A percentile compares a stretch with the other conserved stretches of the same genome.
Evolutionary conservation across 2,113 vertebrate genomes (phyloP).

Genomic region (Crotalus viridis): DNA sequence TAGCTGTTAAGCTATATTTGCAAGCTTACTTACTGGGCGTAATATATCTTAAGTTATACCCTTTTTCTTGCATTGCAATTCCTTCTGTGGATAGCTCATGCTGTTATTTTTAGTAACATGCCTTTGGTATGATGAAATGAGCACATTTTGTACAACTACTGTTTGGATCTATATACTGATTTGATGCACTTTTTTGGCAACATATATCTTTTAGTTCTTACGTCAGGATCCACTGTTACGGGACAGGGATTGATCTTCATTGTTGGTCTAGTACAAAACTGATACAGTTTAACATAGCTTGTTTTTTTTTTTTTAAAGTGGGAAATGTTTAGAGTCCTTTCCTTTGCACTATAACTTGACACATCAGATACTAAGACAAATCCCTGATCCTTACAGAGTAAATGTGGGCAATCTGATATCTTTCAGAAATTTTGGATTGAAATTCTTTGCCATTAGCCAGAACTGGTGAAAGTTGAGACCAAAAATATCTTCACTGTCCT

Average conservation of each 20-base stretch:
- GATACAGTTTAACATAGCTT: background rate
- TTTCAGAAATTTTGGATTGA: background rate
- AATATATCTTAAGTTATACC: background rate
- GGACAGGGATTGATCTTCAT: background rate
- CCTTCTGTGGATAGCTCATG: background rate
- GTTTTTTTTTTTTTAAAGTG: background rate
- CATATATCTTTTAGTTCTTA: background rate
- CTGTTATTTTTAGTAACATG: background rate
- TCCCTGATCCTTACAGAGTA: background rate
- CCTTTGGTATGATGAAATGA: background rate
- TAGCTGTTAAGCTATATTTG: background rate
- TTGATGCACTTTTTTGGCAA: background rate
- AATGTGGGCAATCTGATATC: background rate
- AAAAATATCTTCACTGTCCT: background rate
- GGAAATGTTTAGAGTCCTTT: background rate
- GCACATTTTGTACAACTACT: background rate
- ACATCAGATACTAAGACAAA: background rate
- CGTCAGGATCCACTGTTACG: slow-evolving; percentile 4
- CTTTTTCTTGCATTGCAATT: background rate
- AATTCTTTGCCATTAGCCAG: background rate
- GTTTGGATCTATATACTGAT: background rate
- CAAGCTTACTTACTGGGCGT: background rate
- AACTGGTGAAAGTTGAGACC: background rate
- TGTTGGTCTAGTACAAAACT: background rate
- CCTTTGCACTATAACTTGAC: too few species aligned